Percentiles rank a stretch among this genome's conserved stretches.
phyloP scores from a whole-genome alignment of 2,113 vertebrate genomes.

The Heterocephalus glaber region DNA sequence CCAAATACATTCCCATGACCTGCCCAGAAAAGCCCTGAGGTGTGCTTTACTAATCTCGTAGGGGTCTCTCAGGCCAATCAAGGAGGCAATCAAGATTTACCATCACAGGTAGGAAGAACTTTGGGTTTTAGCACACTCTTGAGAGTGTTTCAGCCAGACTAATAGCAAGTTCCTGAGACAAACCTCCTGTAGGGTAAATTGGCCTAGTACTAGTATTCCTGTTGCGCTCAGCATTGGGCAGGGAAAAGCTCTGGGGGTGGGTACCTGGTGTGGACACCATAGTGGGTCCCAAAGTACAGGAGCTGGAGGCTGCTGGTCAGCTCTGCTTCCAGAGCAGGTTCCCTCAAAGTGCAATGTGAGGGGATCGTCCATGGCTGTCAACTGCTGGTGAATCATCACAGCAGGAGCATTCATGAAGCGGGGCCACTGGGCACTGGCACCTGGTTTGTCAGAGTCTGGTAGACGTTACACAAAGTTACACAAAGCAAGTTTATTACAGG shows the following conservation, averaged over 20 bases:
- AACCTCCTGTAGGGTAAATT: neutral
- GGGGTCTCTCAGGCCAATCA: neutral
- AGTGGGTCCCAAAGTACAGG: neutral
- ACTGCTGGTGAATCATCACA: neutral
- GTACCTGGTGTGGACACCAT: neutral
- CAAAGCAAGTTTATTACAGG: neutral
- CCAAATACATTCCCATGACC: neutral
- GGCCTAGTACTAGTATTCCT: neutral
- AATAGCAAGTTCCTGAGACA: neutral
- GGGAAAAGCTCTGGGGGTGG: neutral
- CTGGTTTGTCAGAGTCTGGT: neutral
- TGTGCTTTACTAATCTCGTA: neutral
- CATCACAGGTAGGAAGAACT: neutral
- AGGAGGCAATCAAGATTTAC: neutral
- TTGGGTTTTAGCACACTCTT: neutral
- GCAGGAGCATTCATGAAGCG: neutral
- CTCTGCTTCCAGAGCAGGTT: neutral
- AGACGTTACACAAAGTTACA: neutral
- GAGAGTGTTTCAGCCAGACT: neutral
- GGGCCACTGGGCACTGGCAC: neutral
- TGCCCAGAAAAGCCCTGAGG: neutral
- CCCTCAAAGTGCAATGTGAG: neutral
- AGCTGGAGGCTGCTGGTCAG: neutral
- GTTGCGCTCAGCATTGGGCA: neutral
- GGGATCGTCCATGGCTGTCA: fast-evolving